These are phyloP conservation scores for Girardia tigrina DNA, from an alignment of 2,888 invertebrate species.

Conservation along the genomic window DNA sequence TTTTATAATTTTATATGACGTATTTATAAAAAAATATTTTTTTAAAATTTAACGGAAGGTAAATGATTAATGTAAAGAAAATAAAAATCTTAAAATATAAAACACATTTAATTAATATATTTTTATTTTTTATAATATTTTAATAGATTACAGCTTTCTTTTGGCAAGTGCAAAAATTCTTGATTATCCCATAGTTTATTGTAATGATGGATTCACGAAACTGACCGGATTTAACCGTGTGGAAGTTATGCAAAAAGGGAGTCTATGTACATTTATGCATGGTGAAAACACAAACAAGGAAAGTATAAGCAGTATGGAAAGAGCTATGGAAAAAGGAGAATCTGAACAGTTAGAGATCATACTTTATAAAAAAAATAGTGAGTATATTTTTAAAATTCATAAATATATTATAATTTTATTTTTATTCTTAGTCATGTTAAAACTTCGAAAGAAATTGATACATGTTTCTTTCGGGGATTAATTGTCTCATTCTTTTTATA, in stretches of 20 bases:
- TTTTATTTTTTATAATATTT: no score
- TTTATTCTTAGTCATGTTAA: no score
- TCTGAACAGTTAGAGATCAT: constrained; percentile 97
- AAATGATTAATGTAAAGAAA: no score
- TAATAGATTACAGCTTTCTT: constrained; percentile 93
- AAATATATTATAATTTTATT: no score
- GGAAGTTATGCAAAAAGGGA: constrained; percentile 63
- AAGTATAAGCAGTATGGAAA: constrained; percentile 78
- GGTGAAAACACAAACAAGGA: constrained; percentile 95
- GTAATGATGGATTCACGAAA: constrained; percentile 99
- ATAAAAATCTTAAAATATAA: no score
- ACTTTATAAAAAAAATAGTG: constrained; percentile 97
- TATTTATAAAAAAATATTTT: no score
- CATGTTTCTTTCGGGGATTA: no score
- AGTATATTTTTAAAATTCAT: constrained; percentile 32
- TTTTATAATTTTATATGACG: no score
- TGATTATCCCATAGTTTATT: constrained; percentile 98
- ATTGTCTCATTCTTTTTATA: no score
- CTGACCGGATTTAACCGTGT: constrained; percentile 92
- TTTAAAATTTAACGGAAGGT: no score
- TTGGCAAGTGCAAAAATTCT: constrained; percentile 79
- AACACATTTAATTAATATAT: no score
- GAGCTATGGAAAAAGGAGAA: constrained; percentile 80
- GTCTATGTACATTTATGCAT: constrained; percentile 76
- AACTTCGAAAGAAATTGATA: no score